Conservation (phyloP, 1,140 invertebrate species). For the Drosophila aff. region DNA sequence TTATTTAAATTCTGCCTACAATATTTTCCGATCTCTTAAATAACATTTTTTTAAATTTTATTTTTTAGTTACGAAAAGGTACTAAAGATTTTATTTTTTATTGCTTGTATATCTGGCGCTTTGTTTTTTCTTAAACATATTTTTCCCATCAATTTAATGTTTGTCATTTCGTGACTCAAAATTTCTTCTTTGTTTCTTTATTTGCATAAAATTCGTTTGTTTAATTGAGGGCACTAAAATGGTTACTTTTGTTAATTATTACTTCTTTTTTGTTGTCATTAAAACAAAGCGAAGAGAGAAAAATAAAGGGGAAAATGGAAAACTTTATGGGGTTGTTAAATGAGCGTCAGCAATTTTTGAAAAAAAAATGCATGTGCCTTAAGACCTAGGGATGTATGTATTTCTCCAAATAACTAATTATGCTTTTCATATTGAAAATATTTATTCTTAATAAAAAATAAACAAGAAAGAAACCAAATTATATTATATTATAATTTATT, state of each 20-base stretch:
- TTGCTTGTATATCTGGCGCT: background rate
- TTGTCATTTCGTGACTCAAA: slow-evolving; percentile 40
- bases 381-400: background rate
- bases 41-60: background rate
- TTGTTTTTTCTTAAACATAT: slow-evolving; percentile 1
- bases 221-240: slow-evolving; percentile 22
- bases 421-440: background rate
- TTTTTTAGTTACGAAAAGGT: background rate
- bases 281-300: slow-evolving; percentile 3
- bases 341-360: slow-evolving; percentile 10
- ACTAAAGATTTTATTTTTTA: background rate
- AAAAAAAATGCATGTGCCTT: background rate
- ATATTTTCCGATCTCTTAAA: background rate
- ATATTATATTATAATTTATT: too few relatives aligned
- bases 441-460: background rate
- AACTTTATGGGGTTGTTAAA: background rate
- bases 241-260: background rate
- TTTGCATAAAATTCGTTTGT: slow-evolving; percentile 15
- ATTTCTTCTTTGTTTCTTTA: slow-evolving; percentile 23
- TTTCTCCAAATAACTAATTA: background rate
- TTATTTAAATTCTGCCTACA: background rate
- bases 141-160: slow-evolving; percentile 34
- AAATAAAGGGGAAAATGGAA: background rate
- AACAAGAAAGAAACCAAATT: too few relatives aligned
- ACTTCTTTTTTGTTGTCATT: background rate